Conservation (phyloP, 64 coral and sea anemone genomes). For the Porites australiensis region DNA sequence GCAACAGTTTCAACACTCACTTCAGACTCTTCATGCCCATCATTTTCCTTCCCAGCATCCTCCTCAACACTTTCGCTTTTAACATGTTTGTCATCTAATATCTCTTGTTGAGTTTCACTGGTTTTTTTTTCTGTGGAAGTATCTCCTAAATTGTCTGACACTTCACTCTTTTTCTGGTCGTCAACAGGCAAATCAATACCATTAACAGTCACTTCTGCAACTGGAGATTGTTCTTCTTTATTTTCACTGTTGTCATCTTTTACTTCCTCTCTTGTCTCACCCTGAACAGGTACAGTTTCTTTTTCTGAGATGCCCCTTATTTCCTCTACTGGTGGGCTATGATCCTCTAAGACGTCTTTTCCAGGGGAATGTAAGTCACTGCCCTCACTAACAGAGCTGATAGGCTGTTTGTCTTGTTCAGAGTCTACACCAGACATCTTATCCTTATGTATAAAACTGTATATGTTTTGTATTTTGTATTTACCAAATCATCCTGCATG, state of each 20-base stretch:
- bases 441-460: neutral
- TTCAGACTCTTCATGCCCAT: neutral
- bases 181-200: neutral
- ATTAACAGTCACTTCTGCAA: neutral
- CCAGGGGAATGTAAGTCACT: neutral
- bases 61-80: neutral
- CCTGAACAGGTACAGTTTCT: neutral
- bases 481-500: neutral
- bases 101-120: neutral
- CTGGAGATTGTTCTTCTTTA: neutral
- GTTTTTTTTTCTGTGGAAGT: neutral
- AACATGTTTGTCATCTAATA: neutral
- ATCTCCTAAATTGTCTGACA: conserved; percentile 12
- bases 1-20: neutral
- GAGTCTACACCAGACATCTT: conserved; percentile 5
- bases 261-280: neutral
- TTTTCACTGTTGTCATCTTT: neutral
- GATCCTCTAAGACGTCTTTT: neutral
- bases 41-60: neutral
- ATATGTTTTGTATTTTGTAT: neutral
- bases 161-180: neutral
- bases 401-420: conserved; percentile 36
- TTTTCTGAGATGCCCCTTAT: neutral
- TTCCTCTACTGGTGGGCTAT: neutral
- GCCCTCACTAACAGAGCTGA: conserved; percentile 11